phyloP scores from a whole-genome alignment of 2,113 vertebrate species.

The Eulacestoma nigropectus region DNA sequence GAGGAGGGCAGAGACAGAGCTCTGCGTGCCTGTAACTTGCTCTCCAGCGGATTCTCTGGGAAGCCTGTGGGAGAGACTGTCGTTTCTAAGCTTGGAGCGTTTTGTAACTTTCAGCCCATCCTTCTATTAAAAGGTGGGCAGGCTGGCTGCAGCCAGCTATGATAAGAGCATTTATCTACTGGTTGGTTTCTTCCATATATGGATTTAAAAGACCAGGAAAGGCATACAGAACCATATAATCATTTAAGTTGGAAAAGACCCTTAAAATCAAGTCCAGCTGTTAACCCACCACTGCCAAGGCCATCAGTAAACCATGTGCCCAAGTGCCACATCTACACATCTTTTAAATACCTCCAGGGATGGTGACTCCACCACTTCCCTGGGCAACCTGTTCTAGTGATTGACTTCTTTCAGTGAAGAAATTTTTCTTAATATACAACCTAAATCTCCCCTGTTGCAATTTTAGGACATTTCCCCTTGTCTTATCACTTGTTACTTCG shows the following conservation, averaged over 20 bases:
- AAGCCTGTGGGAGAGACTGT: neutral
- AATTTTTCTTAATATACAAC: neutral
- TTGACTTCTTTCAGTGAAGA: neutral
- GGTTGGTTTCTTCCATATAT: neutral
- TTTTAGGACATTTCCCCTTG: neutral
- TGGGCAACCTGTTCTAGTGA: neutral
- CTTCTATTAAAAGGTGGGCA: neutral
- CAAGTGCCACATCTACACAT: neutral
- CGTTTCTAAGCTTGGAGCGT: rapidly evolving
- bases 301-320: neutral
- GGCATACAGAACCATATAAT: neutral
- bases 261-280: neutral
- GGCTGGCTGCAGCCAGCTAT: neutral
- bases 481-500: neutral
- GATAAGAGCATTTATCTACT: neutral
- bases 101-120: neutral
- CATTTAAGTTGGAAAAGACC: neutral
- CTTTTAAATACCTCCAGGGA: neutral
- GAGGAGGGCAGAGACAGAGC: neutral
- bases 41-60: neutral
- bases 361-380: neutral
- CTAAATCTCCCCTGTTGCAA: neutral
- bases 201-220: neutral
- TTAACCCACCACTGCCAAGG: neutral
- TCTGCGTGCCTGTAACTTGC: neutral